Conservation (phyloP, 2,113 vertebrate genomes). For the Varanus salvator region DNA sequence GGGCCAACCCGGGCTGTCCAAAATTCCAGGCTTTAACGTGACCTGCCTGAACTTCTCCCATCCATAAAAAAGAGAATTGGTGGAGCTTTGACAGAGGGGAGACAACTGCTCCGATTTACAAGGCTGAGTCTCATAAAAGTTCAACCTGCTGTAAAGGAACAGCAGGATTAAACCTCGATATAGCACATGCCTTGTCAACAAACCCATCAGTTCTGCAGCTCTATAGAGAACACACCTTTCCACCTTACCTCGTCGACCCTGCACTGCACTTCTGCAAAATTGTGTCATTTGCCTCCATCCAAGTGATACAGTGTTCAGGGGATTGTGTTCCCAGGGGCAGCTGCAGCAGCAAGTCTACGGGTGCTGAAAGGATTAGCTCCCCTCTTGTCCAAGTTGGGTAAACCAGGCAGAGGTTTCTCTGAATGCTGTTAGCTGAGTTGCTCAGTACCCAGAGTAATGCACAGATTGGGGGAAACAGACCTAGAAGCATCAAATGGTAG, state of each 20-base stretch:
- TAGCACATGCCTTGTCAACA: background rate
- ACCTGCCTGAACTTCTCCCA: background rate
- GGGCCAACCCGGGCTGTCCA: too few species aligned
- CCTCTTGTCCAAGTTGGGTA: background rate
- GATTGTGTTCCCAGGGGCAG: background rate
- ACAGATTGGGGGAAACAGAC: background rate
- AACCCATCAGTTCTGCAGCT: background rate
- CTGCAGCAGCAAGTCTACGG: background rate
- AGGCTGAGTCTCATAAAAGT: background rate
- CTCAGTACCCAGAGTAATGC: background rate
- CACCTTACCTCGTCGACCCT: background rate
- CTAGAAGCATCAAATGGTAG: background rate
- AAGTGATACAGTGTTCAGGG: background rate
- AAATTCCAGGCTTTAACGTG: background rate
- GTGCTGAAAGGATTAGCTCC: background rate
- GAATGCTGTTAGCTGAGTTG: background rate
- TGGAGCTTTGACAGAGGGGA: background rate
- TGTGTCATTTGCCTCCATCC: background rate
- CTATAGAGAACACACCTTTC: background rate
- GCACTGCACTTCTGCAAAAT: too few species aligned
- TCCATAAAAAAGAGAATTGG: too few species aligned
- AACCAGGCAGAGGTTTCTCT: background rate
- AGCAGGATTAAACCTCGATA: background rate
- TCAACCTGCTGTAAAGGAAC: background rate
- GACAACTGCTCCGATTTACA: background rate